Evolutionary conservation across 2,113 vertebrate species (phyloP), one percentile per base, ranked within the genome.

Genomic region (Colossoma macropomum): DNA sequence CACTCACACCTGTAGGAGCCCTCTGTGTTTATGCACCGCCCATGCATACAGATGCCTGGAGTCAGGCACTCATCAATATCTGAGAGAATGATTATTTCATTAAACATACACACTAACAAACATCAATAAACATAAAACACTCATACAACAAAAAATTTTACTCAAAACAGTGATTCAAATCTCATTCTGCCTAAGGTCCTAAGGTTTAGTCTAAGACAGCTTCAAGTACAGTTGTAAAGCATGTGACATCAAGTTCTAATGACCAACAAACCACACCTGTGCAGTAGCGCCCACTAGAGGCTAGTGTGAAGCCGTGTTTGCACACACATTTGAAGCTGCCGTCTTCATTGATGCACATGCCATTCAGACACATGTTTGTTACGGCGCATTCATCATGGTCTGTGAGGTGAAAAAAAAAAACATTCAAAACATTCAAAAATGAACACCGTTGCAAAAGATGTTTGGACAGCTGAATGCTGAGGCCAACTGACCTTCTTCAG

Each of bases 341-440:
- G 69, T 95, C 94, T 76, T 95, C 94, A 38, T 95, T 95, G 89
- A 95, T 95, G 82, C 95, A 95, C 95, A 95, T 95, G 50, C 95
- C 94, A 77, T 95, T 95, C 80, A 95, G 88, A 81, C 95, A 95
- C 92, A 95, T 93, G 84, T 94, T 95, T 88, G 91, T 90, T 3
- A 88, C 88, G 25, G 93, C 88, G 87, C 94, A 95, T 80, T 95
- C 94, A 76, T 95, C 94, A 0, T 93, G 92, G 82, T 95, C 95
- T 95, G 81, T 1, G 27, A 12, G 17, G 0, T 15, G 16, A 52
- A 52, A 52, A 17, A 52, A 2, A 19, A 1, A 19, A 4, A 45
- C n/a, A n/a, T n/a, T n/a, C n/a, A 9, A 45, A 38, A 7, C 3
- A 1, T 48, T 45, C 12, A 74, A 65, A n/a, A 41, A 2, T 50